Conservation (phyloP, 2,888 invertebrate genomes). For the Xanthia icteritia region DNA sequence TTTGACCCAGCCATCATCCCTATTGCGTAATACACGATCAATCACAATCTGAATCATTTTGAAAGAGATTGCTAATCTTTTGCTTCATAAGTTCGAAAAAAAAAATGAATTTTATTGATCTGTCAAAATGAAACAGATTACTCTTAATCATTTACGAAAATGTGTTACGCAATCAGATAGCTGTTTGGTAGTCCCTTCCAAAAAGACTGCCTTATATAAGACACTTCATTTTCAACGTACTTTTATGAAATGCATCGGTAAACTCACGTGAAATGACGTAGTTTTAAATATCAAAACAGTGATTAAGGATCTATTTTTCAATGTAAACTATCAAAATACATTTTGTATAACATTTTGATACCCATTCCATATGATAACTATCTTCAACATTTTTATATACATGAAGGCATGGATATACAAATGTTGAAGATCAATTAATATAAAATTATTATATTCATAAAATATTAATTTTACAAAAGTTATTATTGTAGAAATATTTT, state of each 20-base stretch:
- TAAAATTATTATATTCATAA: no score
- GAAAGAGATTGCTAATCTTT: no score
- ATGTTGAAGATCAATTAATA: no score
- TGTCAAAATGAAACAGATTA: no score
- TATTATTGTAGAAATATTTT: not conserved
- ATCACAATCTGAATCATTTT: no score
- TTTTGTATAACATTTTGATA: slow-evolving; percentile 30
- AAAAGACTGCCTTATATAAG: slow-evolving; percentile 54
- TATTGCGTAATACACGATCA: no score
- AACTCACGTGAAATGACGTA: not conserved
- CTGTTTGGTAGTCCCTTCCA: slow-evolving; percentile 64
- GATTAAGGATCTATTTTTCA: not conserved
- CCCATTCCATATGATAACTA: slow-evolving; percentile 32
- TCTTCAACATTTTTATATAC: slow-evolving; percentile 28
- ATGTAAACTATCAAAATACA: slow-evolving; percentile 22
- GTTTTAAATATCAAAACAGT: not conserved
- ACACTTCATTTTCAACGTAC: slow-evolving; percentile 14
- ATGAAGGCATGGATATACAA: no score
- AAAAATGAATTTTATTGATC: no score
- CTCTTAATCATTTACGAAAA: no score
- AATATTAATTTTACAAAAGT: not conserved
- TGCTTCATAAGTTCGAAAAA: no score
- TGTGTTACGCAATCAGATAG: no score
- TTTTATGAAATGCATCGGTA: not conserved
- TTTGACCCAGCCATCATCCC: no score